phyloP scores from a whole-genome alignment of 1,140 invertebrate genomes.

The Drosophila tropicalis region DNA sequence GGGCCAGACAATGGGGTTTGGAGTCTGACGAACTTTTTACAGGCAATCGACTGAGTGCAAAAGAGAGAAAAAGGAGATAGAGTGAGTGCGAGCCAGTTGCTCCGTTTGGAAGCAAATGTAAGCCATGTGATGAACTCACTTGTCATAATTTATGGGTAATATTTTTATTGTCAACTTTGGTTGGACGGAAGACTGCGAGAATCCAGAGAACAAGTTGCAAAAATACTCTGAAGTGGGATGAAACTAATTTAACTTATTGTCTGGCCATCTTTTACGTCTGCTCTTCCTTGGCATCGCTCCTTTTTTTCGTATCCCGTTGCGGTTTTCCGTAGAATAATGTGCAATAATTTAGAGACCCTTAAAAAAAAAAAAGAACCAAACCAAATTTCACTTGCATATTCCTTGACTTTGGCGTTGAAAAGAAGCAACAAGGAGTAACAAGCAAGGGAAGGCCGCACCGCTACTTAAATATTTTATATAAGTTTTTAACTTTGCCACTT shows the following conservation, averaged over 20 bases:
- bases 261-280: constrained; percentile 29
- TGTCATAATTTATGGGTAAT: constrained; percentile 75
- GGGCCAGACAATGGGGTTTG: neutral
- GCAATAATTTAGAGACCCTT: constrained; percentile 37
- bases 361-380: constrained; percentile 17
- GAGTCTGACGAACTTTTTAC: constrained; percentile 64
- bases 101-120: constrained; percentile 42
- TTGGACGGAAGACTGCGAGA: neutral
- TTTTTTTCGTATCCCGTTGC: neutral
- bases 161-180: constrained; percentile 64
- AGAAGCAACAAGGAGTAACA: no score
- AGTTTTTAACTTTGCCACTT: constrained; percentile 32
- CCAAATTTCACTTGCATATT: constrained; percentile 33
- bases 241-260: constrained; percentile 70
- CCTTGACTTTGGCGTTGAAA: neutral
- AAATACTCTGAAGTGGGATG: neutral
- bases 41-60: constrained; percentile 26
- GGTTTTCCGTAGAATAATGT: constrained; percentile 24
- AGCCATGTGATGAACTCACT: constrained; percentile 74
- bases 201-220: neutral
- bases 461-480: constrained; percentile 43
- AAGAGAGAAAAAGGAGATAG: no score
- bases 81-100: constrained; percentile 5
- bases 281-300: no score
- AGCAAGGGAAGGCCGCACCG: neutral